These are phyloP conservation scores for Microhierax caerulescens DNA, from an alignment of 2,797 vertebrate species.

Conservation along the genomic window DNA sequence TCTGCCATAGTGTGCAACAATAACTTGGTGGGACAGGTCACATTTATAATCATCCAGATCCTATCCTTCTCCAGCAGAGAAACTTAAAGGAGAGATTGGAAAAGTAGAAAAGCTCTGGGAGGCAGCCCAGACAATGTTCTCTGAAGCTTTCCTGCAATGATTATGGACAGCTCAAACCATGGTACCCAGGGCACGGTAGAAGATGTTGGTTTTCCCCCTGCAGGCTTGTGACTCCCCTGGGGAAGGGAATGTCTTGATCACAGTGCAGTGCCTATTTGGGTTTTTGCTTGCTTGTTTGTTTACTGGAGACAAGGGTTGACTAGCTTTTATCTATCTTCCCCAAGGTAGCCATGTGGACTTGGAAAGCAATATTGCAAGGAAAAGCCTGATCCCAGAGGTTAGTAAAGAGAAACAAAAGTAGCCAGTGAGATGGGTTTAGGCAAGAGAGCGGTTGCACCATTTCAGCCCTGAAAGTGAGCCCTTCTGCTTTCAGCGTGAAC, in stretches of 20 bases:
- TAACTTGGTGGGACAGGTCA: conserved; percentile 41
- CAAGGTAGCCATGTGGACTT: neutral
- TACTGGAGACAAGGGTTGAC: neutral
- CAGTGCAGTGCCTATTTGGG: fast-evolving
- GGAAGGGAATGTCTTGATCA: neutral
- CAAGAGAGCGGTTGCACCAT: neutral
- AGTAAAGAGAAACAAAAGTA: neutral
- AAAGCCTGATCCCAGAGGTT: neutral
- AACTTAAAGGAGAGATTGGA: neutral
- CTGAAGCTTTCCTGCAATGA: neutral
- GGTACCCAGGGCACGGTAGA: neutral
- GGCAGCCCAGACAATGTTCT: neutral
- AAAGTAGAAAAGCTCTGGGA: neutral
- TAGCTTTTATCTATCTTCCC: neutral
- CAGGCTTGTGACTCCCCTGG: neutral
- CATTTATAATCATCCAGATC: neutral
- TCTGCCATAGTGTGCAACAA: neutral
- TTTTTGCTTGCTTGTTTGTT: neutral
- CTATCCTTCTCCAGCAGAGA: neutral
- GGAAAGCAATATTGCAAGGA: neutral
- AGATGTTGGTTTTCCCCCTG: neutral
- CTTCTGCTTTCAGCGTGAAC: neutral
- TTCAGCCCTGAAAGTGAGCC: neutral
- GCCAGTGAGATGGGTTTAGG: neutral
- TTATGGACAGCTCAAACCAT: neutral